Conservation (phyloP, 2,113 vertebrate genomes). For the Daphoenositta chrysoptera region DNA sequence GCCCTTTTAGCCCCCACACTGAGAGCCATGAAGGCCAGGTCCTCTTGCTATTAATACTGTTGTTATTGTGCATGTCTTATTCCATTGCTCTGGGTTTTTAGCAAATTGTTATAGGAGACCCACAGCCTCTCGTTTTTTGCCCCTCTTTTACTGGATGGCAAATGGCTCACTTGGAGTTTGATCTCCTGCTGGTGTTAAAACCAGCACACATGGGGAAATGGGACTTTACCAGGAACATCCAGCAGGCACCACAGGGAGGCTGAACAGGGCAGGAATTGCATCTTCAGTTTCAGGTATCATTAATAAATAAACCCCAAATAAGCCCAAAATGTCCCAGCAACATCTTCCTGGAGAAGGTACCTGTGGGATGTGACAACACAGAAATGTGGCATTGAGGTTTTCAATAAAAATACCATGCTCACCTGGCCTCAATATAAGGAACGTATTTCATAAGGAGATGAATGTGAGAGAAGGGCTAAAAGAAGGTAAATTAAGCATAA, state of each 20-base stretch:
- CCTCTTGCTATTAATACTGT: not conserved
- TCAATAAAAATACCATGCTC: not conserved
- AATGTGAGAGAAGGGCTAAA: not conserved
- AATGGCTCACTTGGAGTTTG: not conserved
- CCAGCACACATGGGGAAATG: not conserved
- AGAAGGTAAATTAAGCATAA: not conserved
- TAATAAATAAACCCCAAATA: not conserved
- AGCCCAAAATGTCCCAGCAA: not conserved
- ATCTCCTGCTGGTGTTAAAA: not conserved
- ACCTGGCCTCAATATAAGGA: not conserved
- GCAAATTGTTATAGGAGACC: not conserved
- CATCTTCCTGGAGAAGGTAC: not conserved
- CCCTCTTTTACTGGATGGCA: not conserved
- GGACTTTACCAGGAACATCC: not conserved
- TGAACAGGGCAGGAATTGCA: not conserved
- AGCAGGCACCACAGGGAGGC: not conserved
- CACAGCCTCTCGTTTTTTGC: not conserved
- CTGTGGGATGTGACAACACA: not conserved
- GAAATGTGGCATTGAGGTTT: not conserved
- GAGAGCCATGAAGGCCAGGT: not conserved
- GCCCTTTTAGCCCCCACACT: not conserved
- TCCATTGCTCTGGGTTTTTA: not conserved
- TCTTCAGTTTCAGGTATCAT: not conserved
- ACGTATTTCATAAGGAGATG: accelerated
- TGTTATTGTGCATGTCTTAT: not conserved